Conservation (phyloP, 2,797 vertebrate genomes). For the Agapornis canus region DNA sequence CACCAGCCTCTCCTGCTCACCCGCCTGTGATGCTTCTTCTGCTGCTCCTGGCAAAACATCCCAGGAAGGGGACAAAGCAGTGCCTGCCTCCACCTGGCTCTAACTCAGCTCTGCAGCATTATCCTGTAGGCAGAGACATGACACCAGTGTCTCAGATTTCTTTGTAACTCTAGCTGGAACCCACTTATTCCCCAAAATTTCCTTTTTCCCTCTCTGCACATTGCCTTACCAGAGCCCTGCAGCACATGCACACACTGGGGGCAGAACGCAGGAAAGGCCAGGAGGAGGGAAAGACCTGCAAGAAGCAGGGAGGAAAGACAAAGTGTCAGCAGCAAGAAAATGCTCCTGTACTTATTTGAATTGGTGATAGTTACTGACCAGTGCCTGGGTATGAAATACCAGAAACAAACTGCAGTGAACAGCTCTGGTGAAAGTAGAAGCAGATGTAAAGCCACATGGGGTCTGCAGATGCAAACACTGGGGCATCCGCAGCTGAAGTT, state of each 20-base stretch:
- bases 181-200: neutral
- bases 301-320: neutral
- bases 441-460: neutral
- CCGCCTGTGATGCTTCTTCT: accelerated
- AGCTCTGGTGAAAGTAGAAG: neutral
- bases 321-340: neutral
- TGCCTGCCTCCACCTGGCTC: neutral
- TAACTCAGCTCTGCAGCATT: neutral
- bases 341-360: neutral
- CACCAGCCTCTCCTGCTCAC: accelerated
- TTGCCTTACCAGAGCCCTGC: accelerated
- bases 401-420: neutral
- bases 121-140: neutral
- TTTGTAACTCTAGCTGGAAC: neutral
- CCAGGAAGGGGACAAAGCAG: accelerated
- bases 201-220: neutral
- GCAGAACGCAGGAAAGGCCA: accelerated
- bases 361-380: neutral
- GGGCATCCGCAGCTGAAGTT: neutral
- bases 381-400: neutral
- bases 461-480: accelerated
- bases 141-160: neutral
- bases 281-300: neutral
- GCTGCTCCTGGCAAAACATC: neutral
- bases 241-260: accelerated